These are phyloP conservation scores for Hepsetus odoe DNA, from an alignment of 2,113 vertebrate genomes.

Conservation along the genomic window DNA sequence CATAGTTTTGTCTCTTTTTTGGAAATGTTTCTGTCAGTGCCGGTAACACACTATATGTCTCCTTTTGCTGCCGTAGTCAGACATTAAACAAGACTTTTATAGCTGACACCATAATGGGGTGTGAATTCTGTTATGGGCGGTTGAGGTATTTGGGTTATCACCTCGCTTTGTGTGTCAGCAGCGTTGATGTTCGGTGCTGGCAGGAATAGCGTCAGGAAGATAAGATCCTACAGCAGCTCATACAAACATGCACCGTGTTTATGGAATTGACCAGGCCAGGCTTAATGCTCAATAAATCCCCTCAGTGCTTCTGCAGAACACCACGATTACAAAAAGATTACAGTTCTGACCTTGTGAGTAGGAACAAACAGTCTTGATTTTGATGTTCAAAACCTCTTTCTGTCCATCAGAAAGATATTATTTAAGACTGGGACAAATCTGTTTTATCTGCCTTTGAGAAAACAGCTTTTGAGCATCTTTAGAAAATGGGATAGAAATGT, in stretches of 20 bases:
- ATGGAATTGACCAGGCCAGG: conserved; percentile 8
- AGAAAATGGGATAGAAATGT: no score
- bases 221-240: conserved; percentile 37
- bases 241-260: conserved; percentile 33
- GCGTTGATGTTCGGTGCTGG: conserved; percentile 30
- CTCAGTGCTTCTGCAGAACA: background rate
- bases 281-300: conserved; percentile 20
- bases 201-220: conserved; percentile 10
- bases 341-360: background rate
- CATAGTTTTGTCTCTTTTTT: background rate
- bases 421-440: no score
- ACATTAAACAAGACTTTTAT: background rate
- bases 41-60: background rate
- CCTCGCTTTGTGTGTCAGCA: conserved; percentile 12
- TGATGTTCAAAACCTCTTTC: no score
- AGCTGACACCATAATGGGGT: background rate
- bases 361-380: background rate
- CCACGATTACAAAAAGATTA: background rate
- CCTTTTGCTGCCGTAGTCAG: background rate
- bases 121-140: background rate
- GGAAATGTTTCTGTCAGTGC: background rate
- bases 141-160: conserved; percentile 43
- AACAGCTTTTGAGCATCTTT: no score
- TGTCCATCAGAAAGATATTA: no score
- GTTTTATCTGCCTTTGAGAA: no score